Evolutionary conservation across 2,888 invertebrate species (phyloP).

Genomic region (Elegia similella): DNA sequence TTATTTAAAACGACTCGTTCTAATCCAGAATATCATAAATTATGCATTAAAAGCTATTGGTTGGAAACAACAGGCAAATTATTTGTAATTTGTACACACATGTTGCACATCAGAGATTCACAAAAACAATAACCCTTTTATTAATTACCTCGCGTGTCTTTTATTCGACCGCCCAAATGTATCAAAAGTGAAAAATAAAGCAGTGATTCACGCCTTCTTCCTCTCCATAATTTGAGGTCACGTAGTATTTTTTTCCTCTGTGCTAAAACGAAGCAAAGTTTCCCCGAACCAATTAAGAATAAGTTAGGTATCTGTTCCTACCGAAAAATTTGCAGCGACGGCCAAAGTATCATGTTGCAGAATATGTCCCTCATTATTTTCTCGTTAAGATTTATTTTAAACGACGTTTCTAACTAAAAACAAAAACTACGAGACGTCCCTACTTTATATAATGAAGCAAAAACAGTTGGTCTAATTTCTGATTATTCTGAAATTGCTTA

Average conservation of each 20-base stretch:
- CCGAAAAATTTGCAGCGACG: slow-evolving; percentile 35
- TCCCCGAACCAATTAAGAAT: slow-evolving; percentile 54
- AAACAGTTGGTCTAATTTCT: background rate
- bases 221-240: slow-evolving; percentile 28
- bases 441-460: background rate
- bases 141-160: background rate
- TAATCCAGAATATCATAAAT: too few relatives aligned
- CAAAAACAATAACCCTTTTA: background rate
- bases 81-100: too few relatives aligned
- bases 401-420: slow-evolving; percentile 17
- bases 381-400: slow-evolving; percentile 55
- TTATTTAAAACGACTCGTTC: too few relatives aligned
- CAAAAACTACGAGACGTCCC: slow-evolving; percentile 14
- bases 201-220: slow-evolving; percentile 24
- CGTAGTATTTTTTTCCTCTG: too few relatives aligned
- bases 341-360: slow-evolving; percentile 42
- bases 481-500: background rate
- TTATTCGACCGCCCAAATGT: slow-evolving; percentile 1
- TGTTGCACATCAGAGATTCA: background rate
- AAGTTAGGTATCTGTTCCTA: slow-evolving; percentile 39
- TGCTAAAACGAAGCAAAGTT: slow-evolving; percentile 35
- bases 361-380: slow-evolving; percentile 53
- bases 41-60: too few relatives aligned
- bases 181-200: background rate
- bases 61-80: too few relatives aligned